Evolutionary conservation across 1,140 invertebrate genomes (phyloP).

Genomic region (Trypoxylus dichotomus): DNA sequence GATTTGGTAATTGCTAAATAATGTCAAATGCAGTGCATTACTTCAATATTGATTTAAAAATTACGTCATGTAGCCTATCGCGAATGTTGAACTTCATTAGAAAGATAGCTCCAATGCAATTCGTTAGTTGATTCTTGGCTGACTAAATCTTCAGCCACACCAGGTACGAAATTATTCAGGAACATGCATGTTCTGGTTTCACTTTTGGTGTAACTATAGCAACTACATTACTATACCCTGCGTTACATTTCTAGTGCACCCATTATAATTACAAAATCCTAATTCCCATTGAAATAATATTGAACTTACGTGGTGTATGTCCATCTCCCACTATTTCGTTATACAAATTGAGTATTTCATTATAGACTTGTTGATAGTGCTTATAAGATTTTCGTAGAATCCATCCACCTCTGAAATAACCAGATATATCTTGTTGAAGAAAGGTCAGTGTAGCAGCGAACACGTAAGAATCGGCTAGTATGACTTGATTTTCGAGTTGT

Average conservation of each 20-base stretch:
- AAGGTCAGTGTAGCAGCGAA: slow-evolving; percentile 45
- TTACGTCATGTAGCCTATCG: too few relatives aligned
- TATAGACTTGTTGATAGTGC: slow-evolving; percentile 70
- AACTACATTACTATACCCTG: background rate
- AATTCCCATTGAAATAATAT: background rate
- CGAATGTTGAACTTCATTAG: too few relatives aligned
- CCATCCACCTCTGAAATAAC: slow-evolving; percentile 74
- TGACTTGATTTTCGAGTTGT: slow-evolving; percentile 66
- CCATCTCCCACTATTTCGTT: slow-evolving; percentile 45
- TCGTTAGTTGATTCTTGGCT: too few relatives aligned
- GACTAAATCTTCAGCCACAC: too few relatives aligned
- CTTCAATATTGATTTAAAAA: too few relatives aligned
- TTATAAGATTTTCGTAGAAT: slow-evolving; percentile 73
- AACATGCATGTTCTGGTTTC: too few relatives aligned
- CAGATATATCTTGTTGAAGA: slow-evolving; percentile 62
- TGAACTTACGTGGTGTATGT: slow-evolving; percentile 39
- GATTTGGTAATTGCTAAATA: too few relatives aligned
- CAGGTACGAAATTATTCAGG: too few relatives aligned
- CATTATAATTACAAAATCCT: background rate
- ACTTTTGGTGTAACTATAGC: too few relatives aligned
- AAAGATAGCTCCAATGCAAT: too few relatives aligned
- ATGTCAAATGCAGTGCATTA: too few relatives aligned
- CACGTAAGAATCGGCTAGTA: slow-evolving; percentile 69
- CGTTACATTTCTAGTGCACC: too few relatives aligned
- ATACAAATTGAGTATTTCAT: slow-evolving; percentile 62